Percentiles rank a stretch among this genome's conserved stretches.
These are phyloP conservation scores for Turdus rufiventris DNA, from an alignment of 2,113 vertebrate genomes.

Conservation along the genomic window DNA sequence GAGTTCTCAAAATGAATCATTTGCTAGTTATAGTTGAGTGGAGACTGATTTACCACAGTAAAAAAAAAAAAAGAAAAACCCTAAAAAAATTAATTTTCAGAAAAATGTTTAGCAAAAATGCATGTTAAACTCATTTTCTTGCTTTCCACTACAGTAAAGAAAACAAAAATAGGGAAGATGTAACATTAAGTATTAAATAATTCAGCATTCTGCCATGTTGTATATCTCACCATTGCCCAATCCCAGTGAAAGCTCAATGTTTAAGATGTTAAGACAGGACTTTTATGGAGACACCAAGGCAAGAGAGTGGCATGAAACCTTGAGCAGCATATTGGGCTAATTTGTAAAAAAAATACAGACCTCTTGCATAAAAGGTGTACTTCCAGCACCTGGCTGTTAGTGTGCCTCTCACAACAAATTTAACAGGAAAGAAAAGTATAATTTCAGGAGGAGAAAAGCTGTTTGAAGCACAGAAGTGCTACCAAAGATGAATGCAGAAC, in stretches of 20 bases:
- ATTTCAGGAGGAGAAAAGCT: background rate
- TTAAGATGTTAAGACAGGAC: background rate
- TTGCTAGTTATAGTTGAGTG: background rate
- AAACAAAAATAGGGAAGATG: background rate
- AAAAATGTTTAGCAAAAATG: background rate
- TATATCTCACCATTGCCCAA: background rate
- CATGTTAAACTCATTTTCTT: background rate
- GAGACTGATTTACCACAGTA: background rate
- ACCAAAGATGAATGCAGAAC: background rate
- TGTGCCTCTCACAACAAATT: background rate
- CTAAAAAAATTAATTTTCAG: background rate
- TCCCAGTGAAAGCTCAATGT: background rate
- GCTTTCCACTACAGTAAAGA: background rate
- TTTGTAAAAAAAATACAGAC: background rate
- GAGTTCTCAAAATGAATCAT: background rate
- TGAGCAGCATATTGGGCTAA: background rate
- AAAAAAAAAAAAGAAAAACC: background rate
- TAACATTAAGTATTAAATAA: background rate
- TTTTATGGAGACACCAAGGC: background rate
- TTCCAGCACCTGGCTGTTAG: background rate
- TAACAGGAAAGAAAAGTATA: background rate
- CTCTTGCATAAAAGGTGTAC: background rate
- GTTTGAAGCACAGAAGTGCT: background rate
- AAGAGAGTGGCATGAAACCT: background rate
- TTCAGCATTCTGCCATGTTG: background rate